Evolutionary conservation across 2,888 invertebrate species (phyloP).

Genomic region (Coelinius sp.): DNA sequence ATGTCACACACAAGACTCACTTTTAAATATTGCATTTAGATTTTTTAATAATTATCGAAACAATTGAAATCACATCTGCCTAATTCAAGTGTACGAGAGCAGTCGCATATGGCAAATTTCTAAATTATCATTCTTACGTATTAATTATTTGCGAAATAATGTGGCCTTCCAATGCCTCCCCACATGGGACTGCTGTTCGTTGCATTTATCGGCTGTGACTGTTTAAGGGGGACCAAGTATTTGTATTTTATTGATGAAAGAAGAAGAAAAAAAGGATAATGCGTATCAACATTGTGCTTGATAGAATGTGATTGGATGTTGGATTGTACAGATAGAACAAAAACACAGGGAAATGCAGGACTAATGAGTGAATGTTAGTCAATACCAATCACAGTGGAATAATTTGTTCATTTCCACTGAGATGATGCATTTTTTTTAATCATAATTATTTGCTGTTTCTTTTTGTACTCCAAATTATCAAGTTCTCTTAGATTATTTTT

Average conservation of each 20-base stretch:
- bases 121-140: background rate
- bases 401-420: background rate
- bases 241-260: slow-evolving; percentile 46
- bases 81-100: slow-evolving; percentile 10
- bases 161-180: slow-evolving; percentile 45
- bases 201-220: slow-evolving; percentile 71
- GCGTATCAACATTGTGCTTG: slow-evolving; percentile 22
- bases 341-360: background rate
- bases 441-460: background rate
- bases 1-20: slow-evolving; percentile 22
- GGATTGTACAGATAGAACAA: background rate
- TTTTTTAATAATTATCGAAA: slow-evolving; percentile 5
- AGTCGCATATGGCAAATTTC: background rate
- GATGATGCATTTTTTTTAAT: slow-evolving; percentile 13
- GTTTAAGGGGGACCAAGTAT: slow-evolving; percentile 69
- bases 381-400: slow-evolving; percentile 3
- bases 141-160: slow-evolving; percentile 16
- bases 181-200: slow-evolving; percentile 53
- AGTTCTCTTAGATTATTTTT: background rate
- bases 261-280: slow-evolving; percentile 37
- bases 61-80: slow-evolving; percentile 14
- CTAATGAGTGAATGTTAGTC: slow-evolving; percentile 10
- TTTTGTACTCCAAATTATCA: background rate
- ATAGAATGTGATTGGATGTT: slow-evolving; percentile 14
- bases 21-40: slow-evolving; percentile 23